Conservation (phyloP, 2,888 invertebrate genomes). For the Fabriciana adippe region DNA sequence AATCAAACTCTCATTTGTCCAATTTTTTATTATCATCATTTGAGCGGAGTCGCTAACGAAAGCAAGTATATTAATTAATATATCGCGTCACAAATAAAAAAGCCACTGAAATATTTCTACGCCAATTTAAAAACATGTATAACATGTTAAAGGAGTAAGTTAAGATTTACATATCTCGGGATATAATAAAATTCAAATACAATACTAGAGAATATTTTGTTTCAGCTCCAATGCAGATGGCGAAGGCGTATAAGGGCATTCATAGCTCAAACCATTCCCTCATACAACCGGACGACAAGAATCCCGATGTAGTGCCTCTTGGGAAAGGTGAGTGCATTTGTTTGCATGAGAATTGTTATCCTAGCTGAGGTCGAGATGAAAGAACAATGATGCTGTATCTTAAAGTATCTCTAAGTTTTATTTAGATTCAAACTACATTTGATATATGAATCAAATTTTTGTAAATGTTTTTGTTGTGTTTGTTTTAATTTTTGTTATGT, state of each 20-base stretch:
- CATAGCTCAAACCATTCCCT: constrained; percentile 81
- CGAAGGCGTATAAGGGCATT: constrained; percentile 84
- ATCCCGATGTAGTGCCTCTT: constrained; percentile 93
- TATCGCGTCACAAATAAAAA: too few species aligned
- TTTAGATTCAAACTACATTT: background rate
- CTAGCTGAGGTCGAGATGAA: constrained; percentile 3
- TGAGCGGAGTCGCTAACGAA: too few species aligned
- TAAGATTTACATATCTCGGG: background rate
- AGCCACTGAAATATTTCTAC: too few species aligned
- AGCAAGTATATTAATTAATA: too few species aligned
- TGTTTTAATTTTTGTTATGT: too few species aligned
- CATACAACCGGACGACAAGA: constrained; percentile 92
- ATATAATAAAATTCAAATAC: background rate
- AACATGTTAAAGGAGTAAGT: background rate
- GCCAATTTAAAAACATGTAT: background rate
- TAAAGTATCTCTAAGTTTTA: background rate
- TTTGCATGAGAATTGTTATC: constrained; percentile 16
- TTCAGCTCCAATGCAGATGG: constrained; percentile 67
- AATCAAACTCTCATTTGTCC: too few species aligned
- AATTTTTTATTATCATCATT: too few species aligned
- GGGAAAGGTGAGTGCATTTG: constrained; percentile 86
- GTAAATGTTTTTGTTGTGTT: too few species aligned
- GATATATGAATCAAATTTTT: background rate
- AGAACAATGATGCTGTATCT: constrained; percentile 6
- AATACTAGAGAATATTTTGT: constrained; percentile 14